Conservation (phyloP, 1,140 invertebrate genomes). For the Steinernema feltiae region DNA sequence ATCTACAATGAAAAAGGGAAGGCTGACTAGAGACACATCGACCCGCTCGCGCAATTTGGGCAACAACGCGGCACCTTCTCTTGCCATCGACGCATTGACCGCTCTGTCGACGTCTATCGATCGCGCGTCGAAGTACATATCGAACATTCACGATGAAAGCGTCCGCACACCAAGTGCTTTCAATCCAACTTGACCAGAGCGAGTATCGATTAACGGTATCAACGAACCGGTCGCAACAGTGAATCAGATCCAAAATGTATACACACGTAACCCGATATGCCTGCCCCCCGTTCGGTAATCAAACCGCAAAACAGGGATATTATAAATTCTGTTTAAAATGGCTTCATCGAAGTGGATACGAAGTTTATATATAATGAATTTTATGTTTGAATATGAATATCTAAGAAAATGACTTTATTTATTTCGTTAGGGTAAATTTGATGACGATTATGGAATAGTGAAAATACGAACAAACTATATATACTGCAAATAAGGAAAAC, state of each 20-base stretch:
- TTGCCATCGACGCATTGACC: background rate
- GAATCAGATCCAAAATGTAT: background rate
- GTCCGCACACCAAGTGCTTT: too few species aligned
- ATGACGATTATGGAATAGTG: too few species aligned
- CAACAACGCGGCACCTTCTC: slow-evolving; percentile 12
- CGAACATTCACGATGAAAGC: too few species aligned
- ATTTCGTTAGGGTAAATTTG: too few species aligned
- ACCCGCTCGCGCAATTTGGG: slow-evolving; percentile 8
- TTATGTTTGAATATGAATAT: too few species aligned
- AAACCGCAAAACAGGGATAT: background rate
- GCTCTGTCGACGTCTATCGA: background rate
- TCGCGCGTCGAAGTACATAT: too few species aligned
- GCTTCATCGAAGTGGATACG: too few species aligned
- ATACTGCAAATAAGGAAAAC: background rate
- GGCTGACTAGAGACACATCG: background rate
- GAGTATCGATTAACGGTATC: too few species aligned
- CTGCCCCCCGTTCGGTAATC: background rate
- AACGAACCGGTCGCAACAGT: background rate
- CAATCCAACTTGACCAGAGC: too few species aligned
- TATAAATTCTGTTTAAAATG: too few species aligned
- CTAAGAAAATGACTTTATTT: too few species aligned
- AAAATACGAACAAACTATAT: background rate
- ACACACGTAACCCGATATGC: slow-evolving; percentile 5
- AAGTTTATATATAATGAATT: too few species aligned
- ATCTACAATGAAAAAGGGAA: background rate